phyloP scores from a whole-genome alignment of 2,888 invertebrate genomes.

The Drosophila lacicola region DNA sequence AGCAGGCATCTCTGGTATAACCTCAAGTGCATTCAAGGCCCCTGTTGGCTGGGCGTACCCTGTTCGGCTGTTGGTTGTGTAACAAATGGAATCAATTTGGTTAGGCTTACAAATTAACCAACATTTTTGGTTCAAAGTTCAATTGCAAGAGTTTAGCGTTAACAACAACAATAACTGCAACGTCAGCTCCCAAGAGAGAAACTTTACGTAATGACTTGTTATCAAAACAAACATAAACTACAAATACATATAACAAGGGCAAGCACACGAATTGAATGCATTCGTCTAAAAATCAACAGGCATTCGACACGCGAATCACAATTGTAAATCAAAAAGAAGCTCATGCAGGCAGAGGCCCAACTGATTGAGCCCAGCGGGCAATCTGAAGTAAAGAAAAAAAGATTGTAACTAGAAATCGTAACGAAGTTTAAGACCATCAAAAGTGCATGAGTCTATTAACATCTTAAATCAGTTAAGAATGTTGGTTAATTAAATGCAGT shows the following conservation, averaged over 20 bases:
- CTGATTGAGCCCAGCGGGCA: conserved; percentile 28
- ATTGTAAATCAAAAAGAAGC: conserved; percentile 34
- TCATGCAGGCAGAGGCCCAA: neutral
- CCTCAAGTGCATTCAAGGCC: conserved; percentile 64
- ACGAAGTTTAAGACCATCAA: neutral
- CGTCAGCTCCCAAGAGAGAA: conserved; percentile 37
- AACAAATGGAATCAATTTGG: conserved; percentile 58
- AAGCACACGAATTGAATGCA: conserved; percentile 54
- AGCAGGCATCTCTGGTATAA: conserved; percentile 39
- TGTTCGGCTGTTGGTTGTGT: conserved; percentile 42
- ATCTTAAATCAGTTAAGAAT: neutral
- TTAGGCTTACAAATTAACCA: conserved; percentile 51
- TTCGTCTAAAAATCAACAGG: conserved; percentile 39
- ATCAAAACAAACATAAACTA: conserved; percentile 46
- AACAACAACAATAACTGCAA: conserved; percentile 43
- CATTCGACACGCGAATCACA: conserved; percentile 34
- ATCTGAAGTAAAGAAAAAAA: neutral
- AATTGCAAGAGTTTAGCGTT: conserved; percentile 44
- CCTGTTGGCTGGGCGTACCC: conserved; percentile 29
- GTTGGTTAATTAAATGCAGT: conserved; percentile 16
- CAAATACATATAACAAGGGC: conserved; percentile 60
- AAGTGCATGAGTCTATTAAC: neutral
- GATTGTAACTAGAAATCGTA: conserved; percentile 5
- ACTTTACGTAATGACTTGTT: conserved; percentile 64
- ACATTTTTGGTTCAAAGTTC: conserved; percentile 62